phyloP scores from a whole-genome alignment of 2,888 invertebrate genomes.

The Morpho helenor region DNA sequence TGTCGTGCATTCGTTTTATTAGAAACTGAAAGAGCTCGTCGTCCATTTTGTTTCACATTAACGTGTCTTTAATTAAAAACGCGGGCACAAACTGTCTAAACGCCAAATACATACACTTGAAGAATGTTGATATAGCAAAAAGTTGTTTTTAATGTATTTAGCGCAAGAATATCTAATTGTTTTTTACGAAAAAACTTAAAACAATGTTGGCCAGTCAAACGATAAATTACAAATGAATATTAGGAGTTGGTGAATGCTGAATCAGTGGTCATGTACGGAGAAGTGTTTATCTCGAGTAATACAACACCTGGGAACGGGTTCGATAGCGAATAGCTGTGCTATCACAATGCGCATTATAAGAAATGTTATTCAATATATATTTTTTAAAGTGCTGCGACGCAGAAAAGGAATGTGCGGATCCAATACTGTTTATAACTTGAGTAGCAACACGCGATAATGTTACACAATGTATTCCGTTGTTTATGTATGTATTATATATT shows the following conservation, averaged over 20 bases:
- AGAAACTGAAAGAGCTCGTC: slow-evolving; percentile 34
- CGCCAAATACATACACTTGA: too few species aligned
- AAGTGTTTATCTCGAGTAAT: slow-evolving; percentile 55
- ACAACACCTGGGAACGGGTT: slow-evolving; percentile 46
- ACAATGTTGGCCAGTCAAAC: background rate
- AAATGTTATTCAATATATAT: slow-evolving; percentile 1
- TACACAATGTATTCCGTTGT: too few species aligned
- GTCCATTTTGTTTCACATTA: slow-evolving; percentile 29
- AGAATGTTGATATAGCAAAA: too few species aligned
- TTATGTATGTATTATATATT: too few species aligned
- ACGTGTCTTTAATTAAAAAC: too few species aligned
- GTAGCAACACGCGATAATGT: too few species aligned
- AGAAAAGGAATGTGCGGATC: background rate
- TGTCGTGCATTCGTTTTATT: slow-evolving; percentile 36
- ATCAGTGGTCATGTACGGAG: slow-evolving; percentile 46
- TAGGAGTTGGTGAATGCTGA: slow-evolving; percentile 35
- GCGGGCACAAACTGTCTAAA: too few species aligned
- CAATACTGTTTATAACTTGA: background rate
- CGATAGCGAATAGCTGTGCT: slow-evolving; percentile 20
- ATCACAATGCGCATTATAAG: slow-evolving; percentile 5
- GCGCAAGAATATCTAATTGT: too few species aligned
- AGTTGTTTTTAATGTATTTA: too few species aligned
- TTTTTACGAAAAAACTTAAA: too few species aligned
- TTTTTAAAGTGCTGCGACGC: background rate
- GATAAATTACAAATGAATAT: slow-evolving; percentile 13